Percentiles rank a stretch among this genome's conserved stretches.
Evolutionary conservation across 2,797 vertebrate species (phyloP).

Genomic region (Danio albolineatus): DNA sequence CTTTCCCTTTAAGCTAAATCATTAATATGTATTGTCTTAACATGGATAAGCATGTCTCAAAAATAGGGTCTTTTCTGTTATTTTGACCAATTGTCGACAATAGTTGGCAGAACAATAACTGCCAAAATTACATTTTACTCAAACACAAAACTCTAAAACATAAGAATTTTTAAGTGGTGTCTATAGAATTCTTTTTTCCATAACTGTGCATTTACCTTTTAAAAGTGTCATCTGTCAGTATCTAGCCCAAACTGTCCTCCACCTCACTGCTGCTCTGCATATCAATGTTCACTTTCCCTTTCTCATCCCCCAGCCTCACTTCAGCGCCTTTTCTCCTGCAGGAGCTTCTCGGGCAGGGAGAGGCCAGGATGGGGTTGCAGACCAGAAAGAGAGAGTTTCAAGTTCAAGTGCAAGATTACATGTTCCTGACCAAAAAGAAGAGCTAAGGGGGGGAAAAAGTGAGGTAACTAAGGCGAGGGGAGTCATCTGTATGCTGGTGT

Average conservation of each 20-base stretch:
- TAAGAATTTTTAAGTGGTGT: no score
- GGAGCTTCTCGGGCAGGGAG: constrained; percentile 26
- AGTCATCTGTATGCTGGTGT: neutral
- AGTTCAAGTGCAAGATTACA: constrained; percentile 58
- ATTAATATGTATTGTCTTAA: no score
- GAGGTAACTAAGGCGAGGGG: neutral
- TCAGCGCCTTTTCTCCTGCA: constrained; percentile 18
- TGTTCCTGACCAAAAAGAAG: constrained; percentile 42
- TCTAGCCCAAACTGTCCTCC: neutral
- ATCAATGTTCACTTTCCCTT: constrained; percentile 40
- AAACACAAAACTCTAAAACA: no score
- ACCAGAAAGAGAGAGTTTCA: constrained; percentile 47
- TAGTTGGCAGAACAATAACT: no score
- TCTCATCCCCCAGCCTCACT: constrained; percentile 20
- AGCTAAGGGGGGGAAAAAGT: neutral
- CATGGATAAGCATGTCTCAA: no score
- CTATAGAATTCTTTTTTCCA: no score
- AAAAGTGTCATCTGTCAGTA: neutral
- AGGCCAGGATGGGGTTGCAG: constrained; percentile 47
- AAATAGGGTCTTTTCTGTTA: no score
- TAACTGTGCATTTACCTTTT: neutral
- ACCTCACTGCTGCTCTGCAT: constrained; percentile 18
- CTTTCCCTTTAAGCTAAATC: no score
- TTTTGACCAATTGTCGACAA: no score
- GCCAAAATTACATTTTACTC: no score